Base-by-base conservation (phyloP, 1,140 invertebrate genomes). In the Drosophila orena region DNA sequence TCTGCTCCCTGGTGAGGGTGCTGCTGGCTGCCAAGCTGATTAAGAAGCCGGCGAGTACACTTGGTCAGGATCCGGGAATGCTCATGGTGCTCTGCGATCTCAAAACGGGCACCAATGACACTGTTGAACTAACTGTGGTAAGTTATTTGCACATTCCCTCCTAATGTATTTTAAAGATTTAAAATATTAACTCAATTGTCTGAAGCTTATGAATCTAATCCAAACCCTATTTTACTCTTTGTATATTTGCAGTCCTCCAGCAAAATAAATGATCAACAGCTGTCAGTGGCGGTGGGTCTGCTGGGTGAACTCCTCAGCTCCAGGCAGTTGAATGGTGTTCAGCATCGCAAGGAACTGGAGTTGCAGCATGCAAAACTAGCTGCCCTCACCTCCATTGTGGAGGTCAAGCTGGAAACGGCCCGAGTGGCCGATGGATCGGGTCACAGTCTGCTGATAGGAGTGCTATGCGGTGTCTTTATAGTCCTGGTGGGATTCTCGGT, bases 41-140 rank as follows among this genome's bases (percentile, higher is more conserved):
- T 55, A 93, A 78, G 93, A 56, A 79, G 54, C 77, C 70, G 2
- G 12, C 15, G 38, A 30, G 52, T 11, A 24, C 53, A 0, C 6
- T 38, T 15, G 50, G 22, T 0, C 70, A 62, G 53, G 80, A 84
- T 24, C 90, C 93, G 57, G 94, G 94, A 30, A 91, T 93, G 35
- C 93, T 97, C 4, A 95, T 97, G 15, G 91, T 98, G 7, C 93
- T 97, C 0, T 98, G 97, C 90, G 97, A 97, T 86, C 93, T 98
- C 7, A 96, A 97, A 73, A 93, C 94, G 0, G 95, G 95, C 20
- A 95, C 95, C 52, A 96, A 96, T 79, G 96, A 97, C 81, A 96
- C 96, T 3, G 94, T 98, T 44, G 97, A 97, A 93, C 95, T 98
- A n/a, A 97, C 97, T 14, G 93, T 98, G 93, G 96, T 97, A 92